Evolutionary conservation across 2,888 invertebrate species (phyloP), one percentile per base, ranked within the genome.

Genomic region (Mythimna albipuncta): DNA sequence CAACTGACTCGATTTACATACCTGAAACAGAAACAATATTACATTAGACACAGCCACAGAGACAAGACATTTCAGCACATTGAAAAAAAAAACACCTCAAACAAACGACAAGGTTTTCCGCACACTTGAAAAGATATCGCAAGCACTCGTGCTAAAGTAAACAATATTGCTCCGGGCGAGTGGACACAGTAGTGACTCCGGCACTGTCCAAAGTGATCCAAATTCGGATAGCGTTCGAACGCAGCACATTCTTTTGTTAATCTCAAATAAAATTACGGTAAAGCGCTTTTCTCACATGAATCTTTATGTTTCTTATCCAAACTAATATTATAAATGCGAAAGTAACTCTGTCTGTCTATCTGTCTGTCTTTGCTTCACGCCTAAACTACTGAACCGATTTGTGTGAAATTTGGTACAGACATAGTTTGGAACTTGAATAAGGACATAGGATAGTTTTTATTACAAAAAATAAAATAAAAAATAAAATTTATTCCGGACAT

Each of bases 121-220:
- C n/a, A 65, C 38, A 26, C 58, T 44, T 32, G 44, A 19, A 21
- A 50, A 57, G 38, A 44, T 52, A 54, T 47, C 32, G 67, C 44
- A 52, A 69, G 54, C 69, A 73, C 52, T 84, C 55, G 32, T 69
- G 62, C 61, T 68, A 70, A 76, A 62, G 70, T 21, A 54, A 61
- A 54, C 64, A 75, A 68, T 77, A 77, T 82, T 76, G 77, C 79
- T 81, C 59, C 74, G 55, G 68, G 19, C 32, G 74, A 62, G n/a
- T 65, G 74, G 58, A 44, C 69, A 69, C 64, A 26, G 54, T 16
- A 70, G 72, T 69, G 75, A 44, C 50, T 44, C 35, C 63, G 9
- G 38, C 32, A 38, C 32, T 59, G 66, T 47, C 69, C 64, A 64
- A 64, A 72, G 69, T 69, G 77, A 66, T 77, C 54, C 69, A 11